These are phyloP conservation scores for Australoheros facetus DNA, from an alignment of 2,797 vertebrate species.

Conservation along the genomic window DNA sequence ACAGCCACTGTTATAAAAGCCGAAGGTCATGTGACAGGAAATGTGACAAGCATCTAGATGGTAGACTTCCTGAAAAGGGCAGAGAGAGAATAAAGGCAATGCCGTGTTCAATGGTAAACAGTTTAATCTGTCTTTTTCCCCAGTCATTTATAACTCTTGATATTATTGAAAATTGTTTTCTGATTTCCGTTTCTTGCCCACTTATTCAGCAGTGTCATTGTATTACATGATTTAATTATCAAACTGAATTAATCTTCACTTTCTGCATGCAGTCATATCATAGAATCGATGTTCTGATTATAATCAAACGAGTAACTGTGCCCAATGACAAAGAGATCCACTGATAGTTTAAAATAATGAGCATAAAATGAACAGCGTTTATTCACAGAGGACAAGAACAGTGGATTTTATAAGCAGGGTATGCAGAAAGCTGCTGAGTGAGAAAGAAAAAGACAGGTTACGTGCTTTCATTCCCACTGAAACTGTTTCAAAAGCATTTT, in stretches of 20 bases:
- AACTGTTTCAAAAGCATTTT: neutral
- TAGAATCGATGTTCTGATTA: neutral
- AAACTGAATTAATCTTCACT: neutral
- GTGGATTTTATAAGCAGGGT: neutral
- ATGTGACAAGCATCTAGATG: constrained; percentile 29
- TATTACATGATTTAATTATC: neutral
- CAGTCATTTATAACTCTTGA: neutral
- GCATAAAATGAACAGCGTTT: neutral
- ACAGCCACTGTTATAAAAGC: neutral
- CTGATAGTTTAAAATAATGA: neutral
- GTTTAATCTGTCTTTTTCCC: neutral
- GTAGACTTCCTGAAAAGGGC: constrained; percentile 44
- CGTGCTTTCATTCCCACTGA: neutral
- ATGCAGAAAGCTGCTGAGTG: neutral
- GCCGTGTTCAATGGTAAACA: constrained; percentile 1
- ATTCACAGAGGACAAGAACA: neutral
- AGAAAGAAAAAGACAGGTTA: neutral
- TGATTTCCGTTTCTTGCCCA: neutral
- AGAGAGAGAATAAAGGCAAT: neutral
- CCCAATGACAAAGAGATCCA: neutral
- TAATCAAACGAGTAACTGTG: neutral
- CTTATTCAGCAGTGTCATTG: neutral
- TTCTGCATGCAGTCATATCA: neutral
- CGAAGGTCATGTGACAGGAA: constrained; percentile 52
- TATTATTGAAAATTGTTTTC: neutral